These are phyloP conservation scores for Diplolepis rosae DNA, from an alignment of 2,888 invertebrate genomes.

Conservation along the genomic window DNA sequence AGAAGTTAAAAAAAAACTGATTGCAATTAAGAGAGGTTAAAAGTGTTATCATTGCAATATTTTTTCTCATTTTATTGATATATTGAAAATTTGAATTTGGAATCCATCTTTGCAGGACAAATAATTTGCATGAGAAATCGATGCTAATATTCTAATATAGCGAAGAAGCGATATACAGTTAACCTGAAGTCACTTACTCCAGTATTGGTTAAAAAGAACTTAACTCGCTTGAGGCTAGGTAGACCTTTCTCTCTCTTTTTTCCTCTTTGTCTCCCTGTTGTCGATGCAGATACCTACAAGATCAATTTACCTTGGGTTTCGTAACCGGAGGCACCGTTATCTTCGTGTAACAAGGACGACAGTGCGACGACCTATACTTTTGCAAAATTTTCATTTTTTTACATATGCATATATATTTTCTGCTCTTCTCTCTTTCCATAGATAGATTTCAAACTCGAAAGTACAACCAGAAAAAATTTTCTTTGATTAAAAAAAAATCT, in stretches of 20 bases:
- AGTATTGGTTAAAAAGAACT: slow-evolving; percentile 9
- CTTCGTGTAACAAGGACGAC: slow-evolving; percentile 10
- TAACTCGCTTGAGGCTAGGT: slow-evolving; percentile 19
- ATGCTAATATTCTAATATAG: neutral
- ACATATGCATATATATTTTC: too few relatives aligned
- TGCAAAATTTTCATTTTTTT: neutral
- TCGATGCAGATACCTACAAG: slow-evolving; percentile 14
- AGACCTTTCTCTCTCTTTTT: slow-evolving; percentile 2
- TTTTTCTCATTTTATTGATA: neutral
- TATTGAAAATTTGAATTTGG: neutral
- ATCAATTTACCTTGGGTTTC: slow-evolving; percentile 31
- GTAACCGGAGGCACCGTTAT: slow-evolving; percentile 28
- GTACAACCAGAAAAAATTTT: too few relatives aligned
- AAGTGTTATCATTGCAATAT: too few relatives aligned
- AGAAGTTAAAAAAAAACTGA: too few relatives aligned
- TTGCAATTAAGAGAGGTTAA: too few relatives aligned
- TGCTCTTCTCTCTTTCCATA: too few relatives aligned
- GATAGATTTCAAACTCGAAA: too few relatives aligned
- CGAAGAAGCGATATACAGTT: slow-evolving; percentile 12
- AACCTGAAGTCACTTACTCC: slow-evolving; percentile 19
- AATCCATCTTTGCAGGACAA: neutral
- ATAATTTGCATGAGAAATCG: slow-evolving; percentile 22
- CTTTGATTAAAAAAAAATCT: too few relatives aligned
- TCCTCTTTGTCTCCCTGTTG: neutral
- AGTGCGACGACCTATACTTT: neutral